These are phyloP conservation scores for Ptychoptera albimana DNA, from an alignment of 2,888 invertebrate species.

Conservation along the genomic window DNA sequence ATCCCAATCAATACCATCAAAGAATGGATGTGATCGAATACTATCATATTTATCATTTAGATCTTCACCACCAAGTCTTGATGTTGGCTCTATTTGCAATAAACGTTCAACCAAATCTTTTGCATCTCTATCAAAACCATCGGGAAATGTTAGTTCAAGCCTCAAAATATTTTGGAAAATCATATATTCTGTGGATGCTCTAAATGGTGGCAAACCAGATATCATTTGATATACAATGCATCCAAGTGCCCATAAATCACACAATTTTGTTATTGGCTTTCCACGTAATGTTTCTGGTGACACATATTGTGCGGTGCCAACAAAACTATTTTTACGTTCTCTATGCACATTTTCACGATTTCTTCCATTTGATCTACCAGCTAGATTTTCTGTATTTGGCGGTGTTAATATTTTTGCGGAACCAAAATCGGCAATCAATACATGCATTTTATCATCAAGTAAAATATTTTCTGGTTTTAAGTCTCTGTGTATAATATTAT, in stretches of 20 bases:
- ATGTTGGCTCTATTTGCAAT: constrained; percentile 61
- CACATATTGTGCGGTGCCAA: constrained; percentile 97
- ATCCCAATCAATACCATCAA: constrained; percentile 69
- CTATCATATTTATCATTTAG: constrained; percentile 55
- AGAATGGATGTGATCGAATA: constrained; percentile 77
- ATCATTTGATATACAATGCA: constrained; percentile 97
- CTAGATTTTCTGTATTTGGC: constrained; percentile 3
- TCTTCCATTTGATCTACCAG: constrained; percentile 12
- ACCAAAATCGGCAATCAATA: constrained; percentile 93
- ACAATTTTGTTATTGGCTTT: constrained; percentile 55
- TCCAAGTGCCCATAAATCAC: constrained; percentile 95
- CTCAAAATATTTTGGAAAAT: constrained; percentile 91
- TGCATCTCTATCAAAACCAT: constrained; percentile 74
- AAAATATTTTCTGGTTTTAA: constrained; percentile 95
- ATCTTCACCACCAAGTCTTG: constrained; percentile 71
- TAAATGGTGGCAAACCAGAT: constrained; percentile 82
- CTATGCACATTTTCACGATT: constrained; percentile 10
- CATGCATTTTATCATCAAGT: constrained; percentile 88
- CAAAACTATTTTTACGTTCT: constrained; percentile 48
- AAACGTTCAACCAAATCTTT: constrained; percentile 76
- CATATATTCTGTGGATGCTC: constrained; percentile 82
- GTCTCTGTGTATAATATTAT: constrained; percentile 87
- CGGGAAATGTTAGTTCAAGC: constrained; percentile 81
- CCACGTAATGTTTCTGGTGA: constrained; percentile 89
- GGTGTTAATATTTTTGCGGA: constrained; percentile 65